Conservation (phyloP, 1,140 invertebrate genomes). For the Thaumetopoea pityocampa region DNA sequence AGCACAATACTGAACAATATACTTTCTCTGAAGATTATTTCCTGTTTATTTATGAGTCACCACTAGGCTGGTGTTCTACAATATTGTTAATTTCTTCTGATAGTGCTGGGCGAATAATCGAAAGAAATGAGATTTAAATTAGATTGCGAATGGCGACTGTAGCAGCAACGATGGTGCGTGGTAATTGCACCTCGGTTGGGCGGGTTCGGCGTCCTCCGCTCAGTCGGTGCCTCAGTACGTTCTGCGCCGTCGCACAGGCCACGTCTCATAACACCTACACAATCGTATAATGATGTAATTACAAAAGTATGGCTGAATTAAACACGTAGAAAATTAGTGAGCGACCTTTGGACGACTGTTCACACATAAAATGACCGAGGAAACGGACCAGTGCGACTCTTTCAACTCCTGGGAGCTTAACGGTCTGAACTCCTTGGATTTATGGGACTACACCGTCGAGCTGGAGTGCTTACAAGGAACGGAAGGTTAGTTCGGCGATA, state of each 20-base stretch:
- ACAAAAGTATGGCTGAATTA: slow-evolving; percentile 41
- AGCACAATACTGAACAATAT: slow-evolving; percentile 15
- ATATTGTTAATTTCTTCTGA: slow-evolving; percentile 54
- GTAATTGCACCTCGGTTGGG: slow-evolving; percentile 41
- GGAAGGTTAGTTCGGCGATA: slow-evolving; percentile 78
- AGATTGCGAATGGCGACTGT: slow-evolving; percentile 43
- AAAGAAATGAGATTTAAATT: slow-evolving; percentile 59
- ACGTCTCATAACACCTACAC: slow-evolving; percentile 29
- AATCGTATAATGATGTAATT: slow-evolving; percentile 16
- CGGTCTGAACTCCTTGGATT: slow-evolving; percentile 83
- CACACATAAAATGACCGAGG: slow-evolving; percentile 62
- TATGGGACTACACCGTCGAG: slow-evolving; percentile 89
- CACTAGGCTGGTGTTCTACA: slow-evolving; percentile 29
- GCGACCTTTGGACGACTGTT: slow-evolving; percentile 37
- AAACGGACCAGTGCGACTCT: slow-evolving; percentile 58
- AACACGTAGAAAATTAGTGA: slow-evolving; percentile 29
- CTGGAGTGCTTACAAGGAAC: slow-evolving; percentile 84
- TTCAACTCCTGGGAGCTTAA: slow-evolving; percentile 73
- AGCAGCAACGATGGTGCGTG: slow-evolving; percentile 44
- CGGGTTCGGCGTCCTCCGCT: slow-evolving; percentile 19
- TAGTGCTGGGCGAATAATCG: slow-evolving; percentile 45
- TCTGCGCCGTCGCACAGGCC: slow-evolving; percentile 43
- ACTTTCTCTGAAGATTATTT: slow-evolving; percentile 54
- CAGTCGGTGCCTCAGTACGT: slow-evolving; percentile 53
- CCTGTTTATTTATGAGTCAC: slow-evolving; percentile 30